A percentile compares a stretch with the other conserved stretches of the same genome.
Conservation (phyloP, 2,797 vertebrate species). For the Neoniphon sammara region DNA sequence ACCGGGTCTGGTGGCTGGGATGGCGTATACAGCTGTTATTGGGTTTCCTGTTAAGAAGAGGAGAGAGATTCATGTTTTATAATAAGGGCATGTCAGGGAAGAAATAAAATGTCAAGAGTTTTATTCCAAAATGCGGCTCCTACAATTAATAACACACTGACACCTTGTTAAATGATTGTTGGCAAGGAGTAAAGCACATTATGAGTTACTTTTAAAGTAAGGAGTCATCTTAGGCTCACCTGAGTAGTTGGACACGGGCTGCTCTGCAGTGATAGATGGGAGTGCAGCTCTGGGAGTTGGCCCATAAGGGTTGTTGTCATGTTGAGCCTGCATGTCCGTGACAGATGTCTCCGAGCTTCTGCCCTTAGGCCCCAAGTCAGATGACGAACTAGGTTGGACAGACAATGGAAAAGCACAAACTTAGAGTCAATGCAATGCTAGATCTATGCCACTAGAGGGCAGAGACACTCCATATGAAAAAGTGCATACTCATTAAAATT, state of each 20-base stretch:
- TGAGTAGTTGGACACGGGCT: conserved; percentile 94
- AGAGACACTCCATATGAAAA: conserved; percentile 43
- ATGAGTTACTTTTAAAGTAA: neutral
- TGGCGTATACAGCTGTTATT: conserved; percentile 96
- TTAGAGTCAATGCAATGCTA: conserved; percentile 26
- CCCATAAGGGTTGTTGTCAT: conserved; percentile 85
- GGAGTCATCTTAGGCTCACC: conserved; percentile 77
- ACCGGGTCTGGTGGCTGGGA: conserved; percentile 91
- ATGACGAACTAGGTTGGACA: conserved; percentile 87
- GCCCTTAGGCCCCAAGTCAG: conserved; percentile 92
- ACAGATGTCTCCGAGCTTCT: conserved; percentile 86
- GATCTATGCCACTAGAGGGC: conserved; percentile 65
- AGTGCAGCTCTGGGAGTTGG: conserved; percentile 85
- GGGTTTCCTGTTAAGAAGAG: conserved; percentile 87
- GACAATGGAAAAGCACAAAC: conserved; percentile 38
- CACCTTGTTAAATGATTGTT: neutral
- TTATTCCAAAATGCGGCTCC: neutral
- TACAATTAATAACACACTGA: neutral
- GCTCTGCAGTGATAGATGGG: conserved; percentile 87
- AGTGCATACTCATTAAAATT: conserved; percentile 64
- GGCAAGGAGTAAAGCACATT: neutral
- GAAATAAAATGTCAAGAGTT: neutral
- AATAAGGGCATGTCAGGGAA: neutral
- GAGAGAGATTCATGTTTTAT: conserved; percentile 6
- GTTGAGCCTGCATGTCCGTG: conserved; percentile 86